Conservation (phyloP, 2,797 vertebrate genomes). For the Sebastes itinus region DNA sequence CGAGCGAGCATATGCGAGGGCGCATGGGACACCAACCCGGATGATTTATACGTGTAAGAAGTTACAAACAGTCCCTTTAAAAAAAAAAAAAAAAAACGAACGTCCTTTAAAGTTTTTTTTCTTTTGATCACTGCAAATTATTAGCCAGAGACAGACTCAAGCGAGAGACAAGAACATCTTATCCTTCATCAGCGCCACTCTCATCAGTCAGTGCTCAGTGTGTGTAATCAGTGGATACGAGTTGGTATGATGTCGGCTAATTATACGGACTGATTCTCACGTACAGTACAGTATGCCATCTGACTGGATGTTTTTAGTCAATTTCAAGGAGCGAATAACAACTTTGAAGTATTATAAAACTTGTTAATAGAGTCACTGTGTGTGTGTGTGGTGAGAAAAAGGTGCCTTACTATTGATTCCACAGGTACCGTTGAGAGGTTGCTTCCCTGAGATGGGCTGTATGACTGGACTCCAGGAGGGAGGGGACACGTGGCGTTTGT, state of each 20-base stretch:
- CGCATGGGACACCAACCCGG: too few relatives aligned
- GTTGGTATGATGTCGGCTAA: background rate
- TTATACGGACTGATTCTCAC: background rate
- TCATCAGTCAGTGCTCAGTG: background rate
- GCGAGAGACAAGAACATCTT: background rate
- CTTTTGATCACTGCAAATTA: background rate
- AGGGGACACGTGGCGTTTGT: conserved; percentile 81
- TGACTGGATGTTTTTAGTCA: background rate
- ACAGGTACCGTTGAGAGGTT: conserved; percentile 74
- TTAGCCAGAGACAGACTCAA: background rate
- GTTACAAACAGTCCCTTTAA: too few relatives aligned
- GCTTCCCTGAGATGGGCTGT: conserved; percentile 57
- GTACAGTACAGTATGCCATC: background rate
- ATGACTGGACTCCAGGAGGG: conserved; percentile 34
- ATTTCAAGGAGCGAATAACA: background rate
- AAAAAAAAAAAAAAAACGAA: too few relatives aligned
- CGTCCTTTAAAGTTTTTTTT: background rate
- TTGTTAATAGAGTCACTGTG: too few relatives aligned
- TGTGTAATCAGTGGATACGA: background rate
- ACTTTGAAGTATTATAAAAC: background rate
- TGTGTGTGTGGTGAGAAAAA: background rate
- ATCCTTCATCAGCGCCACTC: background rate
- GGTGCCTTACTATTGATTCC: conserved; percentile 83
- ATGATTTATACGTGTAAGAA: too few relatives aligned
- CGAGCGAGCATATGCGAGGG: too few relatives aligned